phyloP scores from a whole-genome alignment of 2,113 vertebrate species.

The Carassius carassius region DNA sequence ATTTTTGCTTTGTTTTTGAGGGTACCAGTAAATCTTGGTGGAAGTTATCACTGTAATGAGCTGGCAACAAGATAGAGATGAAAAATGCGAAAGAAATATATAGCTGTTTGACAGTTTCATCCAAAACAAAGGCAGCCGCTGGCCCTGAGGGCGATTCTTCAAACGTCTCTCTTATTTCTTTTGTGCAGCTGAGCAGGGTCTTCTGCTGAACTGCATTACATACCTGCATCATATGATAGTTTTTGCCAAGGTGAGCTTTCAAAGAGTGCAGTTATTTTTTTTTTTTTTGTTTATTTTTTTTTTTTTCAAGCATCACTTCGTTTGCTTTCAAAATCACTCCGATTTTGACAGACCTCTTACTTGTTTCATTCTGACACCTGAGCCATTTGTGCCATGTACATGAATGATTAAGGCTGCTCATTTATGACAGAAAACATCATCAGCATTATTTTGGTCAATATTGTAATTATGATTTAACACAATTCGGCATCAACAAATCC shows the following conservation, averaged over 20 bases:
- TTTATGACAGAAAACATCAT: background rate
- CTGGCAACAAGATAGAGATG: background rate
- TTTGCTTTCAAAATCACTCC: no score
- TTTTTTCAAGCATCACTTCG: background rate
- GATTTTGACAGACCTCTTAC: background rate
- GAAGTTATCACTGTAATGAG: background rate
- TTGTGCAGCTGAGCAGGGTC: background rate
- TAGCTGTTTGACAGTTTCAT: conserved; percentile 25
- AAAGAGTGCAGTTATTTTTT: no score
- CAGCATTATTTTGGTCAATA: background rate
- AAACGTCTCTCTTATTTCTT: background rate
- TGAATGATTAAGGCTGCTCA: background rate
- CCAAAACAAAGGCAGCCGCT: background rate
- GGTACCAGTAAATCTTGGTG: background rate
- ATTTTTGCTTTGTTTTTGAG: background rate
- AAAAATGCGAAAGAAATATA: background rate
- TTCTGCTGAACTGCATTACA: background rate
- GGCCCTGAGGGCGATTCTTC: background rate
- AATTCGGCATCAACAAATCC: background rate
- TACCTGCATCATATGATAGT: background rate
- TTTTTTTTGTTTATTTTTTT: no score
- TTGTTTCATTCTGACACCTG: background rate
- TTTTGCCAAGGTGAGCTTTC: background rate
- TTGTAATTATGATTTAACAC: background rate
- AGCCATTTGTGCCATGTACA: background rate